A percentile compares a stretch with the other conserved stretches of the same genome.
These are phyloP conservation scores for Batillaria attramentaria DNA, from an alignment of 1,140 invertebrate genomes.

Conservation along the genomic window DNA sequence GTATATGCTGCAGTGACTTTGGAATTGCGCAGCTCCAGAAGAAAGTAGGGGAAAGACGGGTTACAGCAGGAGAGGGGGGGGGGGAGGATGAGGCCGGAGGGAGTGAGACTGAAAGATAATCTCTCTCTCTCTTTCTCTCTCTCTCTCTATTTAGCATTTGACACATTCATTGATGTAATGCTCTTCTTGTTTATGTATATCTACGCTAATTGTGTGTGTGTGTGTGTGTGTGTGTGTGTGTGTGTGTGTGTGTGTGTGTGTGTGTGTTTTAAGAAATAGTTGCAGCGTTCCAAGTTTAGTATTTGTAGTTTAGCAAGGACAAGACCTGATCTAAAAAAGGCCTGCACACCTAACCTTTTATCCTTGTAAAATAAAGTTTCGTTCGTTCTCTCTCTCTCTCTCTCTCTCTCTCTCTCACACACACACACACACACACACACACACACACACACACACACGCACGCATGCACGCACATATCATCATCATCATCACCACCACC, in stretches of 20 bases:
- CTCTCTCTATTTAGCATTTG: too few species aligned
- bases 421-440: constrained; percentile 14
- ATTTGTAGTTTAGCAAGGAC: neutral
- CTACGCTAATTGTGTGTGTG: neutral
- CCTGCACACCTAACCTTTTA: neutral
- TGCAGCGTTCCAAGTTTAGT: too few species aligned
- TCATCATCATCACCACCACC: too few species aligned
- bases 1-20: too few species aligned
- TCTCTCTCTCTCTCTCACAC: neutral
- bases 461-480: too few species aligned
- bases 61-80: too few species aligned
- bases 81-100: too few species aligned
- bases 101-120: too few species aligned
- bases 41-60: too few species aligned
- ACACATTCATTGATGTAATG: too few species aligned
- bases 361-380: neutral
- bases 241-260: neutral
- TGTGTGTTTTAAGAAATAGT: neutral
- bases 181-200: neutral
- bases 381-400: neutral
- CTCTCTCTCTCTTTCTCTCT: too few species aligned
- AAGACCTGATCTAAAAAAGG: neutral
- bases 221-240: constrained; percentile 14
- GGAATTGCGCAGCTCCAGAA: too few species aligned
- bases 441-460: constrained; percentile 12